A percentile compares a stretch with the other conserved stretches of the same genome.
These are phyloP conservation scores for Halictus rubicundus DNA, from an alignment of 1,140 invertebrate species.

Conservation along the genomic window DNA sequence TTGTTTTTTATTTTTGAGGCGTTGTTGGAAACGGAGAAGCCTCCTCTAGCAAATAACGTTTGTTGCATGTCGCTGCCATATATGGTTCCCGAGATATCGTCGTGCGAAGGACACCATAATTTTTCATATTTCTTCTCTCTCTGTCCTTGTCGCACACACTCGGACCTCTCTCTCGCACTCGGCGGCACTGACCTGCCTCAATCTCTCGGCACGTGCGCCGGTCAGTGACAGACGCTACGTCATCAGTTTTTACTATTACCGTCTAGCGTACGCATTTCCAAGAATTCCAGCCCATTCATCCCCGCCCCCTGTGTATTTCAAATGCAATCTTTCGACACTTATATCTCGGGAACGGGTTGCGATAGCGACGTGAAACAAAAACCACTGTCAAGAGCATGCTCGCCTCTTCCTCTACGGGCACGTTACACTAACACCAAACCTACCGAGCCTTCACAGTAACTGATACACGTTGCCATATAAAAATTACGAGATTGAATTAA, in stretches of 20 bases:
- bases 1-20: too few relatives aligned
- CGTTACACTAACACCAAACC: too few relatives aligned
- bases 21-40: neutral
- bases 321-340: neutral
- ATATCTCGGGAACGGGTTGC: slow-evolving; percentile 1
- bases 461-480: too few relatives aligned
- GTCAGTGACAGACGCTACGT: slow-evolving; percentile 5
- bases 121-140: slow-evolving; percentile 21
- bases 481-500: too few relatives aligned
- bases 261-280: slow-evolving; percentile 21
- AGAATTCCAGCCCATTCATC: neutral
- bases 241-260: slow-evolving; percentile 14
- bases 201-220: neutral
- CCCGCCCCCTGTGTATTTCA: neutral
- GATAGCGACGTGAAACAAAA: neutral
- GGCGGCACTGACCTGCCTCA: slow-evolving; percentile 3
- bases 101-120: neutral
- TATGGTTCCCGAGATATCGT: slow-evolving; percentile 8
- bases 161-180: slow-evolving; percentile 8
- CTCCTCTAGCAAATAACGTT: neutral
- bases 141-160: neutral
- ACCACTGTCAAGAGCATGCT: too few relatives aligned
- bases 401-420: rapidly evolving
- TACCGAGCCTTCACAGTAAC: too few relatives aligned
- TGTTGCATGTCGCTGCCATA: neutral